phyloP scores from a whole-genome alignment of 1,140 invertebrate genomes.

The Amyelois transitella region DNA sequence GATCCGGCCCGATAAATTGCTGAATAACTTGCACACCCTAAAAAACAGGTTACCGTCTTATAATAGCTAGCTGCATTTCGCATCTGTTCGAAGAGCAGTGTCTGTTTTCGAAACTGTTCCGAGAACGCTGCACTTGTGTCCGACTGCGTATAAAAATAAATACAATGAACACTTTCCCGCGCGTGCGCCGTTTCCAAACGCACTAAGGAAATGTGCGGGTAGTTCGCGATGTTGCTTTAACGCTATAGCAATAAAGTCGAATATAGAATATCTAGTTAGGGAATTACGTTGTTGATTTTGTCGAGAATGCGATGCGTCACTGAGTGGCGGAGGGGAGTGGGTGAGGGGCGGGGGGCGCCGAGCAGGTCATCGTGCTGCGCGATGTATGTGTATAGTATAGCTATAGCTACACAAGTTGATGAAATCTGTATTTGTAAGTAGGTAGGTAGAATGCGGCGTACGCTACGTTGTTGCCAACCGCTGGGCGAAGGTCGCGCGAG shows the following conservation, averaged over 20 bases:
- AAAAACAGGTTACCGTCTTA: slow-evolving; percentile 1
- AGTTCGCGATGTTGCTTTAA: slow-evolving; percentile 1
- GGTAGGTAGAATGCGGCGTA: slow-evolving; percentile 22
- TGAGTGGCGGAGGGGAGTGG: slow-evolving; percentile 31
- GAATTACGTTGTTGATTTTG: slow-evolving; percentile 19
- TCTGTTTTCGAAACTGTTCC: slow-evolving; percentile 30
- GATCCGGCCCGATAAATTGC: neutral
- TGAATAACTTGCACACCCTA: neutral
- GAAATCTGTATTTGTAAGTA: slow-evolving; percentile 19
- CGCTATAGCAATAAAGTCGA: slow-evolving; percentile 4
- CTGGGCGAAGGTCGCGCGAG: slow-evolving; percentile 51
- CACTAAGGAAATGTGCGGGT: neutral
- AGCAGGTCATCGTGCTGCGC: slow-evolving; percentile 54
- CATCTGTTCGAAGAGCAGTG: slow-evolving; percentile 7
- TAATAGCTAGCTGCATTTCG: slow-evolving; percentile 9
- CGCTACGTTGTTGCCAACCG: slow-evolving; percentile 42
- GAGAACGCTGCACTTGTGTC: slow-evolving; percentile 50
- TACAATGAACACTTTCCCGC: slow-evolving; percentile 37
- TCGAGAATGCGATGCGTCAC: slow-evolving; percentile 43
- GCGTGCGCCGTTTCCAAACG: neutral
- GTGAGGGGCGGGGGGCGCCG: slow-evolving; percentile 11
- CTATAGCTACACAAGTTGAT: slow-evolving; percentile 19
- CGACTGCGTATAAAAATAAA: slow-evolving; percentile 49
- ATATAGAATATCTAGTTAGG: slow-evolving; percentile 1
- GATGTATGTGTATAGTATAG: slow-evolving; percentile 11